phyloP scores from a whole-genome alignment of 2,797 vertebrate genomes.

The Acanthopagrus latus region DNA sequence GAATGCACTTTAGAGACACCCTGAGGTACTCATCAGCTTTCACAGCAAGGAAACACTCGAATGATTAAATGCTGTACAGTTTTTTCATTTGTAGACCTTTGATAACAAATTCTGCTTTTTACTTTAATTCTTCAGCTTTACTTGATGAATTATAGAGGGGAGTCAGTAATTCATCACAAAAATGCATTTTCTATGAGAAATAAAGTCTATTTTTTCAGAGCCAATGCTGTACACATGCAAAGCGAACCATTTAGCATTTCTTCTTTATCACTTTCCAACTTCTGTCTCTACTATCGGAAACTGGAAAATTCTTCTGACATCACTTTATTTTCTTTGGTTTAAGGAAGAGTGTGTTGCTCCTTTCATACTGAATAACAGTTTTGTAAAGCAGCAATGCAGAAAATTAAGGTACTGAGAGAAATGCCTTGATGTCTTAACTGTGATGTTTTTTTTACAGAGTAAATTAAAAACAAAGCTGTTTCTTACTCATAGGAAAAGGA shows the following conservation, averaged over 20 bases:
- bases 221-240: slow-evolving; percentile 46
- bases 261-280: neutral
- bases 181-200: slow-evolving; percentile 18
- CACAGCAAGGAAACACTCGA: slow-evolving; percentile 31
- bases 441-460: slow-evolving; percentile 63
- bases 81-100: slow-evolving; percentile 5
- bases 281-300: slow-evolving; percentile 27
- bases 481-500: slow-evolving; percentile 75
- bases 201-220: slow-evolving; percentile 43
- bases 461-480: slow-evolving; percentile 70
- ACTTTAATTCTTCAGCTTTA: neutral
- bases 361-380: slow-evolving; percentile 50
- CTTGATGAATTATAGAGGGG: slow-evolving; percentile 9
- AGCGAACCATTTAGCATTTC: slow-evolving; percentile 10
- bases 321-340: slow-evolving; percentile 15
- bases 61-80: slow-evolving; percentile 11
- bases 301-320: slow-evolving; percentile 37
- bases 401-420: slow-evolving; percentile 57
- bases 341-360: slow-evolving; percentile 32
- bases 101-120: neutral
- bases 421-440: slow-evolving; percentile 55
- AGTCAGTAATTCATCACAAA: slow-evolving; percentile 12
- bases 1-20: slow-evolving; percentile 79
- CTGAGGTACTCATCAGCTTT: slow-evolving; percentile 68
- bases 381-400: slow-evolving; percentile 49